A percentile compares a stretch with the other conserved stretches of the same genome.
Conservation (phyloP, 2,113 vertebrate genomes). For the Setophaga kirtlandii region DNA sequence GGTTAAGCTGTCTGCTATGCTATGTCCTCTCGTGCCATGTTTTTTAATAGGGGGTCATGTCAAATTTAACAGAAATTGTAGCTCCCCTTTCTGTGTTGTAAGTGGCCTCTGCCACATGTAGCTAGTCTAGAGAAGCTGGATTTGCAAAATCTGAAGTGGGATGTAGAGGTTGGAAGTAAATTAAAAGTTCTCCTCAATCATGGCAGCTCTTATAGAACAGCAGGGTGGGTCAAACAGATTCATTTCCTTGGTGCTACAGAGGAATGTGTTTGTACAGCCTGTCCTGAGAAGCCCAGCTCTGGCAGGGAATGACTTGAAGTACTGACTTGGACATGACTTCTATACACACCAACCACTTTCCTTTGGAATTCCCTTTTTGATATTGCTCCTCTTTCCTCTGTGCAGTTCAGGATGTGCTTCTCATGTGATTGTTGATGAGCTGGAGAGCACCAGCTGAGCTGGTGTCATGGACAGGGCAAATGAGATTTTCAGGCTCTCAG, state of each 20-base stretch:
- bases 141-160: not conserved
- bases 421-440: not conserved
- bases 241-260: not conserved
- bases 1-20: not conserved
- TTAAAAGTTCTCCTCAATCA: not conserved
- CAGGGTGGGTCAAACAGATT: not conserved
- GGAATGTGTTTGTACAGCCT: not conserved
- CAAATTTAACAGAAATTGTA: not conserved
- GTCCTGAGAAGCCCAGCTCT: not conserved
- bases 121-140: not conserved
- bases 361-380: not conserved
- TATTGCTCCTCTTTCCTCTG: not conserved
- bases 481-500: accelerated
- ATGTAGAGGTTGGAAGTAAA: not conserved
- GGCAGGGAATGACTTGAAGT: not conserved
- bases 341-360: not conserved
- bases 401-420: not conserved
- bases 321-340: not conserved
- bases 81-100: not conserved
- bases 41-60: not conserved
- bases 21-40: not conserved
- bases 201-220: not conserved
- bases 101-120: not conserved
- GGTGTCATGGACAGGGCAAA: not conserved
- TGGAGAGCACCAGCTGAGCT: not conserved